These are phyloP conservation scores for Craterocephalus amniculus DNA, from an alignment of 2,797 vertebrate species.

Conservation along the genomic window DNA sequence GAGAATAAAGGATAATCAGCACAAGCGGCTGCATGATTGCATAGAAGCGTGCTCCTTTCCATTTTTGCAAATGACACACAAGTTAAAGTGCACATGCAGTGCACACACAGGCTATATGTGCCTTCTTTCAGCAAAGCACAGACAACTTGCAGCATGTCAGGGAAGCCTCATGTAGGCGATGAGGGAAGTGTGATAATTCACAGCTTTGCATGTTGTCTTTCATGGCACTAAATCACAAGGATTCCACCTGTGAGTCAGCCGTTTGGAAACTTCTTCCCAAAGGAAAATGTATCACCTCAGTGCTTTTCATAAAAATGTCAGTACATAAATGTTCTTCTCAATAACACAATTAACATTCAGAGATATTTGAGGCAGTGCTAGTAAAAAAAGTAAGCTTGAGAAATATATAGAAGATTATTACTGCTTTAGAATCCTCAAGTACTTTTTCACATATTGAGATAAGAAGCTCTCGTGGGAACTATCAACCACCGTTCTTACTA, in stretches of 20 bases:
- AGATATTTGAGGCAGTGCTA: constrained; percentile 1
- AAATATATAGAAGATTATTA: constrained; percentile 14
- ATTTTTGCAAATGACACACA: too few relatives aligned
- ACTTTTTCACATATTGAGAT: too few relatives aligned
- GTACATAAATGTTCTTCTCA: constrained; percentile 14
- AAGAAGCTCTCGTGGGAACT: too few relatives aligned
- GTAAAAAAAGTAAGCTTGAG: neutral
- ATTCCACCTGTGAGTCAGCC: constrained; percentile 66
- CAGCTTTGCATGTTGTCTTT: constrained; percentile 50
- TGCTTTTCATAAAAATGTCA: constrained; percentile 21
- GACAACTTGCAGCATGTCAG: constrained; percentile 58
- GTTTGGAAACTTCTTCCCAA: constrained; percentile 41
- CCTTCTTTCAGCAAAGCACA: constrained; percentile 30
- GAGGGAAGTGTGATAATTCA: constrained; percentile 73
- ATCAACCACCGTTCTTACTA: too few relatives aligned
- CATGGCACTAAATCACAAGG: constrained; percentile 57
- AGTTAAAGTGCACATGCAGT: constrained; percentile 7
- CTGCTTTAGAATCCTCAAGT: constrained; percentile 2
- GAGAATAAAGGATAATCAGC: constrained; percentile 9
- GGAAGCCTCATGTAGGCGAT: constrained; percentile 65
- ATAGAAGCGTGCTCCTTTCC: too few relatives aligned
- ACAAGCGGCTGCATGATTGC: constrained; percentile 16
- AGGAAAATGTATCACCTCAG: constrained; percentile 30
- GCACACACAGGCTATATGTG: constrained; percentile 3
- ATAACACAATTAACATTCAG: constrained; percentile 35